Percentiles rank a stretch among this genome's conserved stretches.
Evolutionary conservation across 2,888 invertebrate genomes (phyloP).

Genomic region (Tolmerus cingulatus): DNA sequence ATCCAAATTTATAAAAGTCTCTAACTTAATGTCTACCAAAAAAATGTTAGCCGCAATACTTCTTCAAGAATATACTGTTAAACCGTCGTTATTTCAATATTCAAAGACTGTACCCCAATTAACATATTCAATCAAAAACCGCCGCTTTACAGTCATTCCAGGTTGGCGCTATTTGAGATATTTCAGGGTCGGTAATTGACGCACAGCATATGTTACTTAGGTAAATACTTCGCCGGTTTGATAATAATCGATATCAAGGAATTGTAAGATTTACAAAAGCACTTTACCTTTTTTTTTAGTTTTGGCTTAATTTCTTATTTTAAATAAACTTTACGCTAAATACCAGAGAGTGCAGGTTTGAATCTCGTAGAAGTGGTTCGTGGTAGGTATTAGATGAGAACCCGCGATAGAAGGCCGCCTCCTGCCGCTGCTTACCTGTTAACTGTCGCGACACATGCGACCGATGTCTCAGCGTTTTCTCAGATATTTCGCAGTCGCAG

Average conservation of each 20-base stretch:
- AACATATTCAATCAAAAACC: not conserved
- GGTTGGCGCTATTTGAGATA: not conserved
- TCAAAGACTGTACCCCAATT: not conserved
- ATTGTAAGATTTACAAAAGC: not conserved
- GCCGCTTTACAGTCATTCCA: not conserved
- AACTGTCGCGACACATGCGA: slow-evolving; percentile 6
- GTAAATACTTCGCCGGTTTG: not conserved
- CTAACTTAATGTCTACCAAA: no score
- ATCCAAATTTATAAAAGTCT: no score
- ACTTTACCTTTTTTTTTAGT: not conserved
- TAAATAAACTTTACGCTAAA: not conserved
- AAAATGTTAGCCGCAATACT: not conserved
- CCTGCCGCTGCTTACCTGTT: not conserved
- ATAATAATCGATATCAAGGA: not conserved
- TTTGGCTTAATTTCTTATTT: not conserved
- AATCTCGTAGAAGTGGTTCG: not conserved
- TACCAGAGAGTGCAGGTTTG: not conserved
- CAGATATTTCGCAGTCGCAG: not conserved
- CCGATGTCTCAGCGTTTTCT: slow-evolving; percentile 1
- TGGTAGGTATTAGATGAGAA: not conserved
- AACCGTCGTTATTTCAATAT: not conserved
- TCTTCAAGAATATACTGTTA: not conserved
- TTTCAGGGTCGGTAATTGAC: not conserved
- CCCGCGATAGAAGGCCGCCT: not conserved
- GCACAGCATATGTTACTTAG: not conserved